Evolutionary conservation across 2,888 invertebrate species (phyloP), one percentile per base, ranked within the genome.

Genomic region (Teinopalpus imperialis): DNA sequence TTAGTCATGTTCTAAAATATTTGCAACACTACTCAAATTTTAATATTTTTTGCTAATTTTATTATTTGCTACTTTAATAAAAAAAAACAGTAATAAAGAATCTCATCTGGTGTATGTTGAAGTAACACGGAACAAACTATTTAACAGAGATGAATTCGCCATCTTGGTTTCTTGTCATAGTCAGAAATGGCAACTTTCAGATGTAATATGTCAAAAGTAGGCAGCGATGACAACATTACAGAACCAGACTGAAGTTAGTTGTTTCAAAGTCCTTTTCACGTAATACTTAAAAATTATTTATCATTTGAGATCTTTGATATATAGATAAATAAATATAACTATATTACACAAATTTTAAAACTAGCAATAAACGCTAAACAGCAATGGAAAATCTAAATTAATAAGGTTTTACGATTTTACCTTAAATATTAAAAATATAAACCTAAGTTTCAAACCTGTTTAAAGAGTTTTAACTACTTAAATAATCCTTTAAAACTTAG

Each of bases 71-170:
- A 69, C 57, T 67, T 63, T 69, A 74, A 78, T 72, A 69, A 71
- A 75, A 74, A 76, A 70, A 55, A 47, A 76, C 75, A 71, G 74
- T 70, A 65, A 69, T 77, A 66, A 73, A 80, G 73, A 74, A 74
- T 80, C 69, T 74, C 74, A 79, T 74, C 63, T 74, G 75, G 74
- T 69, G 71, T 69, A 65, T 53, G 52, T 51, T 70, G 71, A 81
- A 79, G 68, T 81, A 80, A 74, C 78, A 74, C 81, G 74, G 77
- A 66, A 63, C 77, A 78, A 74, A 75, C 82, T 70, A 83, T 81
- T 81, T 79, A 86, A 73, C 81, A 73, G 80, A 86, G 88, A 86
- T 81, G 82, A 85, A 81, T 81, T 81, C 89, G 89, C 89, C 89
- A 89, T 89, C 86, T 89, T 89, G 85, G 85, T 82, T 82, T 82